Evolutionary conservation across 1,140 invertebrate species (phyloP), one percentile per base, ranked within the genome.

Genomic region (Phenacoccus solenopsis): DNA sequence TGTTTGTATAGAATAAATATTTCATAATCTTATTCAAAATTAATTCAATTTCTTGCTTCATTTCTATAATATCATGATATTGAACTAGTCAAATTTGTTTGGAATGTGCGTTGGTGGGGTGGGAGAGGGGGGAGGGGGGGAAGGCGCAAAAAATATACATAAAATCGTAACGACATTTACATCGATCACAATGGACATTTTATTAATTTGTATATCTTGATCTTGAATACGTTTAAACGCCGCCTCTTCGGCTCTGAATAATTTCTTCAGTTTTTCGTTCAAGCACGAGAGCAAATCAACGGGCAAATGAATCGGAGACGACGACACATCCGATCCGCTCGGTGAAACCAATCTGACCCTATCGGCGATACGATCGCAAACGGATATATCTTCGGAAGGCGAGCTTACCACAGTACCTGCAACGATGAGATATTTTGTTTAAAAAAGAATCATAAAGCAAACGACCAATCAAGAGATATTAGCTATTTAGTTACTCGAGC

Each of bases 141-240:
- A n/a, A n/a, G n/a, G n/a, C n/a, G n/a, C n/a, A n/a, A n/a, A n/a
- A n/a, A n/a, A n/a, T n/a, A n/a, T n/a, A n/a, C n/a, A n/a, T n/a
- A n/a, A n/a, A n/a, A n/a, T n/a, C n/a, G n/a, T n/a, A n/a, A n/a
- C n/a, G n/a, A n/a, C n/a, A 80, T 79, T 79, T 75, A 88, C 87
- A 81, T 90, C 87, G 59, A 87, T 84, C 61, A 84, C 81, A 71
- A 81, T 81, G 72, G 82, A 84, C 2, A 86, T 73, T 21, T 80
- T 64, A 27, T 64, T 64, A 10, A 64, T 64, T 16, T 64, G 86
- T 85, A 90, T 87, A 74, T 90, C 87, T 22, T 90, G 77, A 78
- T 91, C 89, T 9, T 83, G 83, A 20, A 90, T 84, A 21, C 86
- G 80, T 75, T 90, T 90, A 9, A 90, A 78, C 0, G 86, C 85